Evolutionary conservation across 2,888 invertebrate species (phyloP), one percentile per base, ranked within the genome.

Genomic region (Nomada flava): DNA sequence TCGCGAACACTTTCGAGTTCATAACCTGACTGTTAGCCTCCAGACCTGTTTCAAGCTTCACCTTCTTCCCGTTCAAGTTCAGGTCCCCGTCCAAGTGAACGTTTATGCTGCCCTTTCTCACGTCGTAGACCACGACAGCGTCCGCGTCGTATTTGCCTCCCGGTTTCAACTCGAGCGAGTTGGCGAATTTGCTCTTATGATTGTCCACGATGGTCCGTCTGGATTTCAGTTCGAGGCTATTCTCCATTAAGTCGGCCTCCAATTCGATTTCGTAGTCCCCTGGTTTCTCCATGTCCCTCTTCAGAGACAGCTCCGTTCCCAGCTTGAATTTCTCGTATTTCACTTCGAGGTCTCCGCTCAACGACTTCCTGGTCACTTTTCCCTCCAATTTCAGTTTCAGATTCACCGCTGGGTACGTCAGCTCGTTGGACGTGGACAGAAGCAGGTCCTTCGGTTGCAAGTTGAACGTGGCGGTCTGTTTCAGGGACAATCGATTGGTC

Each of bases 71-170:
- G 53, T 95, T 95, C 5, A 95, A 88, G 85, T 95, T 95, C 10
- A 96, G 82, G 23, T 95, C 95, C 2, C 95, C 95, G 20, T 93
- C 91, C 29, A 93, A 20, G 36, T 90, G 85, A 0, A 91, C 77
- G 78, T 95, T 89, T 67, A 96, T 94, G 20, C 95, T 87, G 82
- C 96, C 95, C 72, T 95, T 95, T 0, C 95, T 94, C 4, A 94
- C 92, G 70, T 94, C 95, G 89, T 96, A 95, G 0, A 94, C 93
- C 0, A 96, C 93, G 0, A 95, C 94, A 65, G 96, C 96, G 44
- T 95, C 95, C 0, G 96, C 92, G 88, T 96, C 95, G 89, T 96
- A 95, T 90, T 95, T 96, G 69, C 95, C 95, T 15, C 96, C 95
- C 63, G 95, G 95, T 44, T 95, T 95, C 20, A 96, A 86, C 5